Conservation (phyloP, 37 sponge, comb jelly and placozoan species). For the Ephydatia muelleri region DNA sequence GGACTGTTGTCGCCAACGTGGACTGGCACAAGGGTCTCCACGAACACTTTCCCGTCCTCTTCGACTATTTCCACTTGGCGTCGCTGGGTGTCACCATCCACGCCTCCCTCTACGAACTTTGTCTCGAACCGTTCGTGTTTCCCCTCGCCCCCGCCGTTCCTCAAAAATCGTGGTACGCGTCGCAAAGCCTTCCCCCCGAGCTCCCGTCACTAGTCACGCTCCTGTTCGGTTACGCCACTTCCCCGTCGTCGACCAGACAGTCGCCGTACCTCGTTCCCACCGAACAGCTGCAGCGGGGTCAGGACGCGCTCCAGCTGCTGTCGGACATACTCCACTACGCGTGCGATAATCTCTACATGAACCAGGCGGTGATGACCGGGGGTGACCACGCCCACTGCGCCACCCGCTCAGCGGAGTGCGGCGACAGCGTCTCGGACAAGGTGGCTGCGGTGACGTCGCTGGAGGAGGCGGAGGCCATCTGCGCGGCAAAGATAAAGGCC, state of each 20-base stretch:
- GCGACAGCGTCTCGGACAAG: background rate
- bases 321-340: constrained; percentile 49
- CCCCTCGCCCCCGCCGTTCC: background rate
- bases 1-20: constrained; percentile 35
- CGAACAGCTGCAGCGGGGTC: constrained; percentile 35
- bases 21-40: constrained; percentile 70
- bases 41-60: constrained; percentile 65
- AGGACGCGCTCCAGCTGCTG: constrained; percentile 61
- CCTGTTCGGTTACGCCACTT: background rate
- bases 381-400: background rate
- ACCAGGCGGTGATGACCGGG: constrained; percentile 50
- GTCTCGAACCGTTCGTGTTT: constrained; percentile 18
- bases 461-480: constrained; percentile 43
- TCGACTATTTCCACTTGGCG: constrained; percentile 79
- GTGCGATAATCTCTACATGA: constrained; percentile 38
- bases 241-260: background rate
- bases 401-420: constrained; percentile 6
- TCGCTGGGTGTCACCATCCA: constrained; percentile 81
- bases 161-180: constrained; percentile 9
- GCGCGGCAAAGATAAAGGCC: constrained; percentile 19
- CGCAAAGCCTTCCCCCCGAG: constrained; percentile 1
- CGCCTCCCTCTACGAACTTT: constrained; percentile 58
- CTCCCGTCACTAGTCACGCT: background rate
- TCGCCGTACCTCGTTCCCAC: constrained; percentile 38
- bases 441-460: constrained; percentile 12